phyloP scores from a whole-genome alignment of 2,113 vertebrate genomes.

The Poecile atricapillus region DNA sequence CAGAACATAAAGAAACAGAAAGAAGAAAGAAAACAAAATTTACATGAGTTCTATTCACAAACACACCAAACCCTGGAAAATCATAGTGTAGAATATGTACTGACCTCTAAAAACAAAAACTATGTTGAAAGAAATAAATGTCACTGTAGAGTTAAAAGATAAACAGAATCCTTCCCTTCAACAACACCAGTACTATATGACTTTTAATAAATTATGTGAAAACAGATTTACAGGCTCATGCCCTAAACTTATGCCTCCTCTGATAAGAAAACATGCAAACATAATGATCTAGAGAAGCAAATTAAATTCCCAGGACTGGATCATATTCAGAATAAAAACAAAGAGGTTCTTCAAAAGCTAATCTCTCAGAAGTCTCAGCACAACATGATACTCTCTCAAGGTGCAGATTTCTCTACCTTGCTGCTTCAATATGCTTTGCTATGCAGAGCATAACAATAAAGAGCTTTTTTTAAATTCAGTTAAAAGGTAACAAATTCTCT shows the following conservation, averaged over 20 bases:
- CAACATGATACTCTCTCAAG: slow-evolving; percentile 52
- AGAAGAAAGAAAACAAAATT: neutral
- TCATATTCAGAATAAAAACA: slow-evolving; percentile 59
- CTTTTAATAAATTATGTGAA: slow-evolving; percentile 21
- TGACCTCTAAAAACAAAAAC: neutral
- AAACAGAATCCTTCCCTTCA: slow-evolving; percentile 1
- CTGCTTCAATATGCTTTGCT: neutral
- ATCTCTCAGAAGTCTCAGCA: slow-evolving; percentile 46
- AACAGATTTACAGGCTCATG: slow-evolving; percentile 36
- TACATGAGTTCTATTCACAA: neutral
- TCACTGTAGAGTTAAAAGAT: neutral
- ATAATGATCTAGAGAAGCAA: slow-evolving; percentile 27
- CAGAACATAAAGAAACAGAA: neutral
- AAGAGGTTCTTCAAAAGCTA: slow-evolving; percentile 56
- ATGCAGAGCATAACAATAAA: slow-evolving; percentile 42
- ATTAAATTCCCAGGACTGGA: slow-evolving; percentile 31
- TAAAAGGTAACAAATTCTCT: slow-evolving; percentile 56
- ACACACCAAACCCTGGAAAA: neutral
- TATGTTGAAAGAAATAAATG: neutral
- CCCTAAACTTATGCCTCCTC: slow-evolving; percentile 19
- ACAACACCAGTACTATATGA: neutral
- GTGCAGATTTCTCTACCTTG: slow-evolving; percentile 40
- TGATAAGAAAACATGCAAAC: slow-evolving; percentile 49
- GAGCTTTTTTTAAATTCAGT: neutral
- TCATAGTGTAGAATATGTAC: neutral